Evolutionary conservation across 2,113 vertebrate species (phyloP).

Genomic region (Lathamus discolor): DNA sequence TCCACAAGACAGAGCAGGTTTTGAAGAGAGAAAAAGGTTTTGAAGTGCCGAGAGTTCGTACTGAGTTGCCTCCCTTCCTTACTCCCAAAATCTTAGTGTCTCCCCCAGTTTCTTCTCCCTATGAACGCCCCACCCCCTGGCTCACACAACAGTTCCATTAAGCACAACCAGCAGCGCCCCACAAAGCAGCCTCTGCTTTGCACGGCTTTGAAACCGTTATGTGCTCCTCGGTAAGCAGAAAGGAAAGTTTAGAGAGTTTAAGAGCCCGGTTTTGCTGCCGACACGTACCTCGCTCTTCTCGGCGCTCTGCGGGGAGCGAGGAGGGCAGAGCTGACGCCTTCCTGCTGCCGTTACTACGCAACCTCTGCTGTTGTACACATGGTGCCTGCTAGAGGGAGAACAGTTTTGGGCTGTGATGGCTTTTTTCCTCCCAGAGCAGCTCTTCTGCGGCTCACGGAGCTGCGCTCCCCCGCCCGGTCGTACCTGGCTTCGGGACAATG

Average conservation of each 20-base stretch:
- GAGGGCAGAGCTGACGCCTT: conserved; percentile 20
- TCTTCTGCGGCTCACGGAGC: not conserved
- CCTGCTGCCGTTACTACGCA: conserved; percentile 39
- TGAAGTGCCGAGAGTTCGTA: not conserved
- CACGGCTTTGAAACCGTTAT: not conserved
- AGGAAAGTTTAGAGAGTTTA: not conserved
- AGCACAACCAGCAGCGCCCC: not conserved
- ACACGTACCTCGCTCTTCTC: not conserved
- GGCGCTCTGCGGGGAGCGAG: not conserved
- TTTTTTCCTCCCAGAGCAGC: not conserved
- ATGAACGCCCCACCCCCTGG: not conserved
- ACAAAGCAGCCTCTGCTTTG: not conserved
- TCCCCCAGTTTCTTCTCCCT: not conserved
- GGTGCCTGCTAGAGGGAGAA: conserved; percentile 44
- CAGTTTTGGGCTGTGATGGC: not conserved
- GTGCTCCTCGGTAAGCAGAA: not conserved
- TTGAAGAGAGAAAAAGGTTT: not conserved
- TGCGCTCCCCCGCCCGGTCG: accelerated
- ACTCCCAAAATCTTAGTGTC: not conserved
- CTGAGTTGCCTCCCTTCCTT: not conserved
- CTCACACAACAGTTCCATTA: not conserved
- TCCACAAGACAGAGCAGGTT: not conserved
- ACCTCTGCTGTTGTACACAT: conserved; percentile 25
- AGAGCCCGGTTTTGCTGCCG: not conserved
- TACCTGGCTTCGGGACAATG: not conserved